Conservation (phyloP, 1,140 invertebrate species). For the Nomia melanderi region DNA sequence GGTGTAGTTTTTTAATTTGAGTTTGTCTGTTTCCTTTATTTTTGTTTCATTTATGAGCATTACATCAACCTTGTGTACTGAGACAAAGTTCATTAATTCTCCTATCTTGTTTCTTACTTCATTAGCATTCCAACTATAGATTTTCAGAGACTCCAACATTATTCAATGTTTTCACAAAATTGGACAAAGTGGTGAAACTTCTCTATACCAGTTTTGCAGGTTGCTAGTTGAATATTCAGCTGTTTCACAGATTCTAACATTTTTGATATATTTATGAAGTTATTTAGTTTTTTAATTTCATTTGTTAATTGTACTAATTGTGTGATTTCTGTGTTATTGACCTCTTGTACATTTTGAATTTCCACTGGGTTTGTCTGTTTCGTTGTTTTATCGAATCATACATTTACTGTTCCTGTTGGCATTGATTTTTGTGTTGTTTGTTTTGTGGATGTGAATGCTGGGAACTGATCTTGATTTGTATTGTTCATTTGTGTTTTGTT, state of each 20-base stretch:
- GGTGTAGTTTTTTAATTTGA: constrained; percentile 58
- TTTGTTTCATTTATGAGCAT: constrained; percentile 62
- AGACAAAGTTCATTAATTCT: constrained; percentile 59
- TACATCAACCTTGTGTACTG: constrained; percentile 53
- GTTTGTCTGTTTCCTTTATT: constrained; percentile 30
- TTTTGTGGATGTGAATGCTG: too few relatives aligned
- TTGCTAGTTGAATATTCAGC: neutral
- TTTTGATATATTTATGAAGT: neutral
- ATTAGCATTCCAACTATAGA: constrained; percentile 66
- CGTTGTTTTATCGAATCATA: too few relatives aligned
- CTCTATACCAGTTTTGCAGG: neutral
- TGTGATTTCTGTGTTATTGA: too few relatives aligned
- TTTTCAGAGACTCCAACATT: constrained; percentile 34
- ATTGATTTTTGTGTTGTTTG: too few relatives aligned
- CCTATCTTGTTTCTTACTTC: constrained; percentile 51
- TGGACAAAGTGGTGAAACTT: neutral
- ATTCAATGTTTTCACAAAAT: neutral
- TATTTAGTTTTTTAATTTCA: neutral
- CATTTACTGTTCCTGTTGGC: too few relatives aligned
- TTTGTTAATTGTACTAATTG: neutral
- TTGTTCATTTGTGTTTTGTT: too few relatives aligned
- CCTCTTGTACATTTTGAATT: too few relatives aligned
- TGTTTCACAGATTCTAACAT: neutral
- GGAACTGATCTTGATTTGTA: too few relatives aligned
- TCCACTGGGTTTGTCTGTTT: too few relatives aligned